phyloP scores from a whole-genome alignment of 2,888 invertebrate genomes.

The Morinoia aosen region DNA sequence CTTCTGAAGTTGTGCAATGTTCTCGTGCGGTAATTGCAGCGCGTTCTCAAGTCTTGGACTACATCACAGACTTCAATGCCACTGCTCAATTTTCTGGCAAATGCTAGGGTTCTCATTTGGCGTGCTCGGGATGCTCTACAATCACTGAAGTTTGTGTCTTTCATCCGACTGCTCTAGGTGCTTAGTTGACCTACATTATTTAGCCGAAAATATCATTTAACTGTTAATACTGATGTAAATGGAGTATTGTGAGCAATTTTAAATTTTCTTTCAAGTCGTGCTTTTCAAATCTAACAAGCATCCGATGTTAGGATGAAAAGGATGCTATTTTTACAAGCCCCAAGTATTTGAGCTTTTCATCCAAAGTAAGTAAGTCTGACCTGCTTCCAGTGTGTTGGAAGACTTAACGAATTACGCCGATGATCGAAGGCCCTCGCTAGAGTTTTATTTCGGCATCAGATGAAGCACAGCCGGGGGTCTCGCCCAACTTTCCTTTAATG shows the following conservation, averaged over 20 bases:
- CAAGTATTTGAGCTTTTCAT: not conserved
- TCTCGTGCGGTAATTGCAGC: not conserved
- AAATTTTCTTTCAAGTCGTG: not conserved
- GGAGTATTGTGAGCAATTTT: not conserved
- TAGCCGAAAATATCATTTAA: not conserved
- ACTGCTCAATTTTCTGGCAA: not conserved
- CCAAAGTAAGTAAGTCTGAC: not conserved
- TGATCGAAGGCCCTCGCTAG: not conserved
- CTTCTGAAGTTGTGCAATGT: not conserved
- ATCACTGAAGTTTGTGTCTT: not conserved
- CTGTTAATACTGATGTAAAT: not conserved
- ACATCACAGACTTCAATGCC: not conserved
- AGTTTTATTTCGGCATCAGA: not conserved
- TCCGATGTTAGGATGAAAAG: not conserved
- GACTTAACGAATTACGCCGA: not conserved
- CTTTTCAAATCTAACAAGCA: not conserved
- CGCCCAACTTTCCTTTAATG: not conserved
- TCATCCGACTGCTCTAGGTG: not conserved
- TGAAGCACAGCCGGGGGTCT: not conserved
- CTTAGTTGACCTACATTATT: not conserved
- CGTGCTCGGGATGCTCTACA: not conserved
- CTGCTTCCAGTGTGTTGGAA: not conserved
- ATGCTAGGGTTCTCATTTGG: not conserved
- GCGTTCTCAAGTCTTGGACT: not conserved
- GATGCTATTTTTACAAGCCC: not conserved